phyloP scores from a whole-genome alignment of 2,113 vertebrate species.

The Puma concolor region DNA sequence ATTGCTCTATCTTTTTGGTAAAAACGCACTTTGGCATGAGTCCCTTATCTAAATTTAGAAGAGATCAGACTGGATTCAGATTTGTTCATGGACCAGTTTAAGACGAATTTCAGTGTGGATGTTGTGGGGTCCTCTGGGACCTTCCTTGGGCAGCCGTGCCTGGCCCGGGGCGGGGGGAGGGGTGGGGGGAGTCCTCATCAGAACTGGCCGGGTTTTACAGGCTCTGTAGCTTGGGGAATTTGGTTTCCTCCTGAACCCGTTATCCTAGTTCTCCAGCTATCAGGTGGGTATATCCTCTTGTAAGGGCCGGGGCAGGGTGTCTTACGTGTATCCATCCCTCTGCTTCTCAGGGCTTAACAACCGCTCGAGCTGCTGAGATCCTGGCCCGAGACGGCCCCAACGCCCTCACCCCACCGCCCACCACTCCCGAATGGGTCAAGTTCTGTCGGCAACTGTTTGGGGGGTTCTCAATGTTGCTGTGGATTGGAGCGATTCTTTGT shows the following conservation, averaged over 20 bases:
- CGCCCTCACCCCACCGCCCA: conserved; percentile 95
- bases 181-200: no score
- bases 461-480: conserved; percentile 96
- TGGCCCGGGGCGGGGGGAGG: no score
- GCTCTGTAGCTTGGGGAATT: no score
- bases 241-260: background rate
- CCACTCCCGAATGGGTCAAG: conserved; percentile 97
- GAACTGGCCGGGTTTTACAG: background rate
- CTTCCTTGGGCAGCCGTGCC: background rate
- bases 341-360: conserved; percentile 89
- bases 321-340: background rate
- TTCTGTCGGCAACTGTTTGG: conserved; percentile 98
- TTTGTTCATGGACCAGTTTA: background rate
- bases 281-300: rapidly evolving
- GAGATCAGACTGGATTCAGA: background rate
- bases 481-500: conserved; percentile 97
- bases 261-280: background rate
- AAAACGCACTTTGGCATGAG: background rate
- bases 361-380: conserved; percentile 93
- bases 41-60: background rate
- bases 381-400: conserved; percentile 96
- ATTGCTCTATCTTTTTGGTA: background rate
- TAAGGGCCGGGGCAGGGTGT: background rate
- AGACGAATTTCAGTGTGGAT: background rate
- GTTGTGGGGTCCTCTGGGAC: background rate